Conservation (phyloP, 2,797 vertebrate species). For the Fundulus diaphanus region DNA sequence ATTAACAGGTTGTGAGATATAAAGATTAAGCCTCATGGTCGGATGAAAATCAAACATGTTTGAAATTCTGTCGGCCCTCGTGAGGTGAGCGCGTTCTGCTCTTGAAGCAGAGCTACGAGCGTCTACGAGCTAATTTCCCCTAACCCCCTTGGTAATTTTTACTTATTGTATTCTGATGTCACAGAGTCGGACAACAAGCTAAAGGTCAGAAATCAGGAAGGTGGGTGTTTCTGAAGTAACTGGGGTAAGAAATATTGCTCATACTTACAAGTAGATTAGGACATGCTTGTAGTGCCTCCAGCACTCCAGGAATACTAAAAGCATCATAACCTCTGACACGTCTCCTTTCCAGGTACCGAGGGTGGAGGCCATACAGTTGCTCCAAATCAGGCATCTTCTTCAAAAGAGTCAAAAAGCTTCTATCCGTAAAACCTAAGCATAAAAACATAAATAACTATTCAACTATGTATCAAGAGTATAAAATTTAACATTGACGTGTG, state of each 20-base stretch:
- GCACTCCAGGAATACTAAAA: conserved; percentile 97
- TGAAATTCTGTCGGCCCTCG: no score
- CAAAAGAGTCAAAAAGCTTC: conserved; percentile 93
- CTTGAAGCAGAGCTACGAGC: no score
- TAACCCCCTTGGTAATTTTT: not conserved
- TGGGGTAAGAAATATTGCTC: not conserved
- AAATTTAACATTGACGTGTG: not conserved
- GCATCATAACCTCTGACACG: conserved; percentile 95
- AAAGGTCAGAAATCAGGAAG: not conserved
- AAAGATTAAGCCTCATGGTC: no score
- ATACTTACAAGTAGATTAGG: conserved; percentile 91
- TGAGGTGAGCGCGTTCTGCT: no score
- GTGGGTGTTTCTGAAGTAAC: not conserved
- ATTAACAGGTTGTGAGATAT: no score
- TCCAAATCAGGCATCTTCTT: conserved; percentile 99
- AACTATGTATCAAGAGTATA: not conserved
- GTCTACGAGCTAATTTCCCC: no score
- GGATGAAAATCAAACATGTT: no score
- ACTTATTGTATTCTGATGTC: not conserved
- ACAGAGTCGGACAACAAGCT: not conserved
- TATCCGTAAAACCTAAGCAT: conserved; percentile 92
- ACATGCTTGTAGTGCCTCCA: conserved; percentile 96
- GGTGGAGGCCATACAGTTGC: conserved; percentile 97
- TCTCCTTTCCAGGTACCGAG: conserved; percentile 94
- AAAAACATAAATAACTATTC: conserved; percentile 2